Base-by-base conservation (phyloP, 2,888 invertebrate genomes). In the Ischnus inquisitorius region DNA sequence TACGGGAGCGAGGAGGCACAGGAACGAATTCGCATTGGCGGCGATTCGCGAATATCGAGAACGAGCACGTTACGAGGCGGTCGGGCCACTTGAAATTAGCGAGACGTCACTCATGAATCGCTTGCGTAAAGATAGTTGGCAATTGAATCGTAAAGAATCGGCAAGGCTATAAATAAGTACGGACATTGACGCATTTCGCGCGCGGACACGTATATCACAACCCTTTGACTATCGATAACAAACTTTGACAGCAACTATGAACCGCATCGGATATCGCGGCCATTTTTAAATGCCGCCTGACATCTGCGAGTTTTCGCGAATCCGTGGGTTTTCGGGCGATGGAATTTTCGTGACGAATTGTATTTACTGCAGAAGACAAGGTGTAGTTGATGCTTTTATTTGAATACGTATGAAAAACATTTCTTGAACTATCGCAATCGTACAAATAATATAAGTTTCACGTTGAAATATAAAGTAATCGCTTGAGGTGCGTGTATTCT, bases 71-170 rank as follows among this genome's bases (percentile, higher is more conserved):
- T 25, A 62, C 48, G 46, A 43, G 43, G 43, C 68, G 48, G 51
- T 14, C 41, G 41, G 72, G 48, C 34, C 19, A 48, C 54, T 62
- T 51, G 72, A 72, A 72, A 69, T 65, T 51, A 34, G 62, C 72
- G 71, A 67, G 41, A 82, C 84, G 84, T 81, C 81, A 82, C 81
- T 82, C 87, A 85, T 84, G 82, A 84, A 78, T 75, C 72, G 86
- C 84, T 88, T 90, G 87, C 90, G 90, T 90, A 89, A 88, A 90
- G 86, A 89, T 86, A 87, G 79, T 90, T 90, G 90, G 90, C 89
- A 90, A 79, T 83, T 51, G 83, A 79, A 82, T 85, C 48, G 78
- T 84, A 85, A 88, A 85, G 81, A 86, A 85, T 86, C 60, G 74
- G 69, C 34, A 51, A 62, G 22, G 25, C 88, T 91, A 91, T 90